A percentile compares a stretch with the other conserved stretches of the same genome.
phyloP scores from a whole-genome alignment of 2,888 invertebrate species.

The Desoria tigrina region DNA sequence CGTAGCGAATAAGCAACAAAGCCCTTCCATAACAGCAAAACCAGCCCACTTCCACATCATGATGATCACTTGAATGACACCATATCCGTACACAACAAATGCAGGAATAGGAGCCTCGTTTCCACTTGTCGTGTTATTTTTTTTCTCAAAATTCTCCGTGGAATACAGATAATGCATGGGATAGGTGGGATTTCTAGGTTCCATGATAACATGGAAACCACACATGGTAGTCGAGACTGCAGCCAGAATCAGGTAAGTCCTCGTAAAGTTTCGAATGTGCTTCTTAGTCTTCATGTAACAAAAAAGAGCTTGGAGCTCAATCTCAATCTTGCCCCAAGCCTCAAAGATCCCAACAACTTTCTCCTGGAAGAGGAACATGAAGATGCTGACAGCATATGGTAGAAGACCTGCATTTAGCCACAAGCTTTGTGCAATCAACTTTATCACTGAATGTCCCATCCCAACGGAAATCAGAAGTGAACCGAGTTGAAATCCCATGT shows the following conservation, averaged over 20 bases:
- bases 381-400: constrained; percentile 11
- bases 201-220: constrained; percentile 12
- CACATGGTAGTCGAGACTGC: neutral
- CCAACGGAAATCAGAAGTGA: constrained; percentile 8
- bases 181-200: constrained; percentile 7
- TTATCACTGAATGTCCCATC: neutral
- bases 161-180: constrained; percentile 9
- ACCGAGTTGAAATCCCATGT: constrained; percentile 13
- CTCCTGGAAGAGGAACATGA: constrained; percentile 10
- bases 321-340: constrained; percentile 21
- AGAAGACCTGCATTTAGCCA: constrained; percentile 15
- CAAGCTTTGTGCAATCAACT: constrained; percentile 12
- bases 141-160: neutral
- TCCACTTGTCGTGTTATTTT: neutral
- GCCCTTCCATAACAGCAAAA: constrained; percentile 13
- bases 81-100: neutral
- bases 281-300: neutral
- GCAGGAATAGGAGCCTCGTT: too few relatives aligned
- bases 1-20: constrained; percentile 20
- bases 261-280: constrained; percentile 2
- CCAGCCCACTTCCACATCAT: constrained; percentile 23
- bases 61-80: constrained; percentile 11
- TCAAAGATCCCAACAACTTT: constrained; percentile 9
- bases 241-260: neutral
- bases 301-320: constrained; percentile 20